These are phyloP conservation scores for Apocheima hispidaria DNA, from an alignment of 2,888 invertebrate genomes.

Conservation along the genomic window DNA sequence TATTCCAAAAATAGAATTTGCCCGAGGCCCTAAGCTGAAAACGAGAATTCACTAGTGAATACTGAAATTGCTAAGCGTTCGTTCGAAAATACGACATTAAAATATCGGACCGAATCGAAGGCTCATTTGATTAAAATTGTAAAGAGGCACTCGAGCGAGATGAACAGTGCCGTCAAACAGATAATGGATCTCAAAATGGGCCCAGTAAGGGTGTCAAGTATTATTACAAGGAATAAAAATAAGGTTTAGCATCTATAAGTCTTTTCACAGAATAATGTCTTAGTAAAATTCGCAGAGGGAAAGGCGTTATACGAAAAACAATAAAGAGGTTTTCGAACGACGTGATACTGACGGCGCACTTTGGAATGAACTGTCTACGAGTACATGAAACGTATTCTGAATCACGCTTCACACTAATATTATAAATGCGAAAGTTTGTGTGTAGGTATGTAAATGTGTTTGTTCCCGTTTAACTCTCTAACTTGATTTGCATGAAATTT, in stretches of 20 bases:
- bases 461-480: no score
- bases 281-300: neutral
- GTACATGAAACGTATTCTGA: neutral
- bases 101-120: constrained; percentile 9
- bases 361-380: neutral
- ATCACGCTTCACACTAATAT: no score
- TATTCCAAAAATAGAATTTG: neutral
- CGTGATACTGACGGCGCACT: neutral
- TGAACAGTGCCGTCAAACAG: constrained; percentile 15
- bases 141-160: constrained; percentile 13
- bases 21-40: neutral
- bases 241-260: neutral
- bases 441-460: no score
- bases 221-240: constrained; percentile 8
- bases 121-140: constrained; percentile 21
- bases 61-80: neutral
- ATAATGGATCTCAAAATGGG: constrained; percentile 11
- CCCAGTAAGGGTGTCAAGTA: neutral
- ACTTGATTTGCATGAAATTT: no score
- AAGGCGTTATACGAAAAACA: neutral
- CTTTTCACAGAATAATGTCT: neutral
- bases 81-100: neutral
- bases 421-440: no score
- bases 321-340: neutral
- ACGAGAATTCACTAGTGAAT: neutral